Evolutionary conservation across 2,113 vertebrate genomes (phyloP), one percentile per base, ranked within the genome.

Genomic region (Grammomys surdaster): DNA sequence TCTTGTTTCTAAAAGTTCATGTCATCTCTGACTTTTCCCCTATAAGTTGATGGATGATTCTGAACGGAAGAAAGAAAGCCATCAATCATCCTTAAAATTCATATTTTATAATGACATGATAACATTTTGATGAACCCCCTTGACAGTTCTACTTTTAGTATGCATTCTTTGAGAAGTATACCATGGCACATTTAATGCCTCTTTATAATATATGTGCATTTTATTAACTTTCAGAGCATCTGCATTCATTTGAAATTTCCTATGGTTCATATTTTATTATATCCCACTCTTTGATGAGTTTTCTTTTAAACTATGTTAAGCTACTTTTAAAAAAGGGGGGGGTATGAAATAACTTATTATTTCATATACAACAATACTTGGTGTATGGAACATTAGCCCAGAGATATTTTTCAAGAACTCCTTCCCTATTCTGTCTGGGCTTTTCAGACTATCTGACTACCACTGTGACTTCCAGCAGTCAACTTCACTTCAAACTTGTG

Each of bases 1-100:
- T 48, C 43, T 77, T 77, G 33, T 63, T 85, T 90, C 76, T 80
- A 24, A 94, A 95, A 95, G 51, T 56, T 86, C 72, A 58, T 10
- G 8, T 51, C 89, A 69, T 90, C n/a, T 92, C 76, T 91, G 82
- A 63, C 72, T 63, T 9, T 91, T 69, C 46, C 17, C n/a, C 67
- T 40, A 58, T 48, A 56, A 54, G n/a, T n/a, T 73, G 20, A 73
- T 90, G 48, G 20, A 73, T 90, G 48, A 84, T 43, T 63, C 40
- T 89, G 54, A 78, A 93, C 56, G 93, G 91, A 87, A 65, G 87
- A 78, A 95, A 95, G 60, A 82, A 86, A 90, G 31, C 43, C 65
- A 33, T 84, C 56, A 87, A 92, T 95, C 73, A 97, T 72, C 63
- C 77, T 90, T 95, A 84, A 96, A 95, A 93, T 84, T 58, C 48